Percentiles rank a stretch among this genome's conserved stretches.
These are phyloP conservation scores for Sebastes nivosus DNA, from an alignment of 2,797 vertebrate species.

Conservation along the genomic window DNA sequence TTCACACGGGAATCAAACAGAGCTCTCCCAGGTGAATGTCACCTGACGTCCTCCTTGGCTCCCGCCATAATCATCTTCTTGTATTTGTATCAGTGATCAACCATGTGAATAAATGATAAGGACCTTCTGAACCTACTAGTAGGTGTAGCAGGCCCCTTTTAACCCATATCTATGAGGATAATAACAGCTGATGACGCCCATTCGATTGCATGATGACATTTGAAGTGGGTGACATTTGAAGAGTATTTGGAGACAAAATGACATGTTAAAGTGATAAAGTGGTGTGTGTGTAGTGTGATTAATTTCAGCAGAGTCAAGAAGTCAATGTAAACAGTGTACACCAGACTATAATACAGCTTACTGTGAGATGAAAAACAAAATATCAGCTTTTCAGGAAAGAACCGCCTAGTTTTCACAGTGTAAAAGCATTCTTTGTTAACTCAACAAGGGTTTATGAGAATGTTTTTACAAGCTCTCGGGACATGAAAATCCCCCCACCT, in stretches of 20 bases:
- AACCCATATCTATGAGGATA: not conserved
- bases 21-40: too few species aligned
- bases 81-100: not conserved
- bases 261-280: not conserved
- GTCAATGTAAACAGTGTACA: not conserved
- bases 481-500: not conserved
- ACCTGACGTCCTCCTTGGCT: too few species aligned
- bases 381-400: conserved; percentile 27
- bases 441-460: not conserved
- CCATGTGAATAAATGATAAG: not conserved
- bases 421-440: not conserved
- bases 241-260: not conserved
- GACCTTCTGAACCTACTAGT: not conserved
- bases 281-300: too few species aligned
- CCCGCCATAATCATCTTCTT: not conserved
- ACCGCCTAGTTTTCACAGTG: not conserved
- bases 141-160: not conserved
- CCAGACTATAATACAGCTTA: not conserved
- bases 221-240: not conserved
- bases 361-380: conserved; percentile 1
- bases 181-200: not conserved
- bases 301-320: not conserved
- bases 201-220: not conserved
- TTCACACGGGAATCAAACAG: too few species aligned
- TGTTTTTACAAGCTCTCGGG: not conserved